Percentiles rank a stretch among this genome's conserved stretches.
Evolutionary conservation across 2,113 vertebrate genomes (phyloP).

Genomic region (Colius striatus): DNA sequence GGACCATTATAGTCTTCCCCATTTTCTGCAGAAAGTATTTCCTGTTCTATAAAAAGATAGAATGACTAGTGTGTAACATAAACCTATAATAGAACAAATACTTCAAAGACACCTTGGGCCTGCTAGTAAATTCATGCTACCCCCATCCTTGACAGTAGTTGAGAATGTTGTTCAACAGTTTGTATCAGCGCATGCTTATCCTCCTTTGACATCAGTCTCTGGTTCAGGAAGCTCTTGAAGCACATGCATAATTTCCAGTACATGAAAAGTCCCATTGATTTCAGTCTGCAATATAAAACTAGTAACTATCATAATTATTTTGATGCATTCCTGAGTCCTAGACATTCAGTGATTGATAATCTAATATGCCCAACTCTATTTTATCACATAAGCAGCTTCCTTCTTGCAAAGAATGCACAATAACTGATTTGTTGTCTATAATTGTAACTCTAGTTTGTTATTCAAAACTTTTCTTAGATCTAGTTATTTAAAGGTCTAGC

Average conservation of each 20-base stretch:
- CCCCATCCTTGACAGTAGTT: not conserved
- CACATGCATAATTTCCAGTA: not conserved
- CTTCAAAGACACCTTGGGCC: not conserved
- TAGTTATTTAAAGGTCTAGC: not conserved
- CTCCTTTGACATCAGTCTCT: not conserved
- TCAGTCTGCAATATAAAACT: not conserved
- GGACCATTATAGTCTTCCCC: not conserved
- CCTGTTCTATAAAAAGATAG: not conserved
- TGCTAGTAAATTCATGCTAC: not conserved
- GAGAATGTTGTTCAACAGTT: not conserved
- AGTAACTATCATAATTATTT: not conserved
- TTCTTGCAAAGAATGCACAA: not conserved
- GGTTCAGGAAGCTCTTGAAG: not conserved
- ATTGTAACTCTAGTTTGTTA: not conserved
- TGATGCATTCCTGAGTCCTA: not conserved
- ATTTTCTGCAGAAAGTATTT: constrained; percentile 16
- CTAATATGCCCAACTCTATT: not conserved
- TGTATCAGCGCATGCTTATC: not conserved
- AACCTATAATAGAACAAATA: not conserved
- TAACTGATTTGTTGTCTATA: not conserved
- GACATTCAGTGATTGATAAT: not conserved
- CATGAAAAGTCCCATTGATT: not conserved
- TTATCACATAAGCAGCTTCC: not conserved
- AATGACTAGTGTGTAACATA: not conserved
- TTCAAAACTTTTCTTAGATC: not conserved